Conservation (phyloP, 2,888 invertebrate genomes). For the Tenthredo notha region DNA sequence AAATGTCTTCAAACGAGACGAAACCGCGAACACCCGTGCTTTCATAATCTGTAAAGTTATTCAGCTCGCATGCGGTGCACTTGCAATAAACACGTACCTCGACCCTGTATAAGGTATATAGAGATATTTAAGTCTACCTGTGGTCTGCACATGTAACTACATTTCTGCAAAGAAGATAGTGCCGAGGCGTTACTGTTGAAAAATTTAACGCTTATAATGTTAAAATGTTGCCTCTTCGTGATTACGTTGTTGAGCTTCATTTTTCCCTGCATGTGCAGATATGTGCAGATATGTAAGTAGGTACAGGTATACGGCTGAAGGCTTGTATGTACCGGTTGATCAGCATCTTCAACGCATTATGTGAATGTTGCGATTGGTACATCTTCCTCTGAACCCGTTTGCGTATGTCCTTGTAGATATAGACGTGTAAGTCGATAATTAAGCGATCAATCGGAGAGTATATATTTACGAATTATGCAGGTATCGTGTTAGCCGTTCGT, state of each 20-base stretch:
- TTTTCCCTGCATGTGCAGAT: background rate
- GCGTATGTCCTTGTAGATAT: background rate
- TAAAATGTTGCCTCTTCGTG: slow-evolving; percentile 65
- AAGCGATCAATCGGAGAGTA: slow-evolving; percentile 46
- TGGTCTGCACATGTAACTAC: background rate
- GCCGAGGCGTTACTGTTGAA: slow-evolving; percentile 1
- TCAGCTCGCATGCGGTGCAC: slow-evolving; percentile 73
- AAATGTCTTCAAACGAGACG: slow-evolving; percentile 75
- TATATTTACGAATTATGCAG: slow-evolving; percentile 46
- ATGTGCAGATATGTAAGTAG: background rate
- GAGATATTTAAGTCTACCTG: slow-evolving; percentile 17
- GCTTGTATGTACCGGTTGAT: slow-evolving; percentile 40
- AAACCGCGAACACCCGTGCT: slow-evolving; percentile 76
- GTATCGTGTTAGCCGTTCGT: slow-evolving; percentile 38
- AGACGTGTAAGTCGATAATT: slow-evolving; percentile 37
- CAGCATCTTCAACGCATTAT: slow-evolving; percentile 11
- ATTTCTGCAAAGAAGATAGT: slow-evolving; percentile 61
- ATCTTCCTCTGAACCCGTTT: slow-evolving; percentile 29
- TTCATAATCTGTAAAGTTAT: slow-evolving; percentile 77
- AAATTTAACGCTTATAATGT: slow-evolving; percentile 53
- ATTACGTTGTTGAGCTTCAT: slow-evolving; percentile 55
- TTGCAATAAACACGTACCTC: slow-evolving; percentile 66
- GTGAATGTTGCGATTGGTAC: background rate
- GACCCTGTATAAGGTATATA: background rate
- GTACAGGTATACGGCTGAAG: background rate